Percentiles rank a stretch among this genome's conserved stretches.
Conservation (phyloP, 2,113 vertebrate species). For the Larimichthys polyactis region DNA sequence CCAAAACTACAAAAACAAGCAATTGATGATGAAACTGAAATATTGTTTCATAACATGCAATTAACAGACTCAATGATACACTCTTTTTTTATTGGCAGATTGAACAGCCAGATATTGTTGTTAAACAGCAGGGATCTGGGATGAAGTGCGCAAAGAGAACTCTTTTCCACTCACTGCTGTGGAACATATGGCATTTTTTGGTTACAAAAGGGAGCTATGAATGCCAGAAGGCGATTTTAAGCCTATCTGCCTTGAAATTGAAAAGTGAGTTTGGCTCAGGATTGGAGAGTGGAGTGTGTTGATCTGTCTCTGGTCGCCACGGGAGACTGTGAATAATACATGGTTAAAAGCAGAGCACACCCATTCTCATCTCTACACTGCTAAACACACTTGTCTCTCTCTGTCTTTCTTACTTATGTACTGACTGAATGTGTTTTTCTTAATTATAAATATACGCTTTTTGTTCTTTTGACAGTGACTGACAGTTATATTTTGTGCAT, state of each 20-base stretch:
- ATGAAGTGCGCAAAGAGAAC: not conserved
- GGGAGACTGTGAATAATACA: conserved; percentile 70
- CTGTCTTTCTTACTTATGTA: conserved; percentile 3
- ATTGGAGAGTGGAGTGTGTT: conserved; percentile 55
- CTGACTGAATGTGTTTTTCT: not conserved
- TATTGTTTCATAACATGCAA: not conserved
- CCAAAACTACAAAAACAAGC: not conserved
- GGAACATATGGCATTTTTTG: conserved; percentile 34
- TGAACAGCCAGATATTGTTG: conserved; percentile 25
- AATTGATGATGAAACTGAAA: not conserved
- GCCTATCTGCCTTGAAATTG: conserved; percentile 55
- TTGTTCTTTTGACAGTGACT: conserved; percentile 13
- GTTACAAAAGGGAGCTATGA: conserved; percentile 36
- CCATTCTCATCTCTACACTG: conserved; percentile 32
- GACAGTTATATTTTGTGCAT: conserved; percentile 5
- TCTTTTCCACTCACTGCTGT: not conserved
- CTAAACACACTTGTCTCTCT: conserved; percentile 26
- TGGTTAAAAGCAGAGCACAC: conserved; percentile 61
- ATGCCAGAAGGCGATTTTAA: conserved; percentile 47
- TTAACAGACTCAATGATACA: not conserved
- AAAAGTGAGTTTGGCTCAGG: conserved; percentile 56
- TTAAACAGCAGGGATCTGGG: conserved; percentile 20
- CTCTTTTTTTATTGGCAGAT: conserved; percentile 3
- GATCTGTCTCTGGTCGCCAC: conserved; percentile 52
- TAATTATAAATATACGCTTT: not conserved